Evolutionary conservation across 2,797 vertebrate species (phyloP).

Genomic region (Artibeus lituratus): DNA sequence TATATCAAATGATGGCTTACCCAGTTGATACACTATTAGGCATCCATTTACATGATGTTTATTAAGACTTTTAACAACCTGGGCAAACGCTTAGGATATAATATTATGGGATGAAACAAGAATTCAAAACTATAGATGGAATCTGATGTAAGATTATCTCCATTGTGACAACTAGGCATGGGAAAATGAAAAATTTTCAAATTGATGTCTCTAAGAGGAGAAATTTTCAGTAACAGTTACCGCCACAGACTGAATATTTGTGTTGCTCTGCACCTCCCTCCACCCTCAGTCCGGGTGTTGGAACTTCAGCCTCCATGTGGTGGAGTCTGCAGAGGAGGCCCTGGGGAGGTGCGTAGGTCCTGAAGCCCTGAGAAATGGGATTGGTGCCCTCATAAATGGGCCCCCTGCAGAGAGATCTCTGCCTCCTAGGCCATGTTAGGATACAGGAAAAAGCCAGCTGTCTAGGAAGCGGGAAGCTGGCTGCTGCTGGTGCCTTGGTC

Average conservation of each 20-base stretch:
- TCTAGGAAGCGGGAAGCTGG: background rate
- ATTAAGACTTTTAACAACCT: background rate
- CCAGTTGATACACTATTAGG: background rate
- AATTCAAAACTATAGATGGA: background rate
- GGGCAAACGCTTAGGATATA: background rate
- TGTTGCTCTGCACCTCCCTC: rapidly evolving
- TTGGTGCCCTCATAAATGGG: background rate
- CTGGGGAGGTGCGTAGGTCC: background rate
- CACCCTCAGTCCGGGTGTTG: background rate
- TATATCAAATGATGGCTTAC: background rate
- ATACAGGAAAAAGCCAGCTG: background rate
- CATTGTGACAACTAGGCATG: background rate
- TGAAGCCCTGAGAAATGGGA: background rate
- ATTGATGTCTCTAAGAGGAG: background rate
- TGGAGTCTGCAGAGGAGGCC: background rate
- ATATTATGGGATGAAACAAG: background rate
- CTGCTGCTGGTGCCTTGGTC: background rate
- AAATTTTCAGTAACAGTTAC: background rate
- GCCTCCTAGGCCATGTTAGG: background rate
- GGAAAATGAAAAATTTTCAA: background rate
- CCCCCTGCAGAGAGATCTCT: background rate
- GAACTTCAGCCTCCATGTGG: background rate
- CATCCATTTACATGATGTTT: background rate
- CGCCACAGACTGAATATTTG: background rate
- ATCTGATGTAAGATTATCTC: background rate